Evolutionary conservation across 2,113 vertebrate genomes (phyloP), one percentile per base, ranked within the genome.

Genomic region (Cryptotis parvus): DNA sequence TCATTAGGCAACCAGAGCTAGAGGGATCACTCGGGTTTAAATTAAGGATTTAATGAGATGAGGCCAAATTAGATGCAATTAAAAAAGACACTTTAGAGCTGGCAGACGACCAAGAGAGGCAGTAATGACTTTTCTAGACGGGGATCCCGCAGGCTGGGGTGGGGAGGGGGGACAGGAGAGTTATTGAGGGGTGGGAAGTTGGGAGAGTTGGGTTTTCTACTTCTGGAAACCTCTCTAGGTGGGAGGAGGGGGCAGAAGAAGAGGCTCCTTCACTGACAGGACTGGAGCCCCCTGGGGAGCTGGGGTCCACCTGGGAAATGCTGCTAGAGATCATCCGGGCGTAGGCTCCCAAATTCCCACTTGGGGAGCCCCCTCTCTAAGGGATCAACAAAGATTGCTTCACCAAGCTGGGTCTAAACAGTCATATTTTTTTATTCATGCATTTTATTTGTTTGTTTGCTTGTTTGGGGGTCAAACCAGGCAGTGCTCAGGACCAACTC

Each of bases 31-130:
- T 96, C 88, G 11, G 24, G 86, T 95, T 96, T 96, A 96, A 96
- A 96, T 96, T 96, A 96, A 96, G 95, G 95, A 96, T 96, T 95
- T 96, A 96, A 96, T 96, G 96, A 96, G 96, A 96, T 96, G 95
- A 96, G 95, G 95, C 96, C 96, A 96, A 96, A 96, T 96, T 96
- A 96, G 96, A 96, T 94, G 96, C 96, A 96, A 96, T 96, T 96
- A 96, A 96, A 96, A n/a, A 96, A 96, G 96, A 96, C 95, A 96
- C 96, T 96, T 96, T 95, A 95, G 96, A 96, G 92, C 92, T 96
- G 96, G 96, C 95, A 96, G 92, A 94, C 89, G 1, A 96, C 96
- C 95, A 96, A 95, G 94, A 93, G 86, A 95, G 91, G 88, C 94
- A 86, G 83, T 96, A 96, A 96, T 96, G 95, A 95, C 95, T 96